A percentile compares a stretch with the other conserved stretches of the same genome.
Evolutionary conservation across 2,113 vertebrate genomes (phyloP).

Genomic region (Symphodus melops): DNA sequence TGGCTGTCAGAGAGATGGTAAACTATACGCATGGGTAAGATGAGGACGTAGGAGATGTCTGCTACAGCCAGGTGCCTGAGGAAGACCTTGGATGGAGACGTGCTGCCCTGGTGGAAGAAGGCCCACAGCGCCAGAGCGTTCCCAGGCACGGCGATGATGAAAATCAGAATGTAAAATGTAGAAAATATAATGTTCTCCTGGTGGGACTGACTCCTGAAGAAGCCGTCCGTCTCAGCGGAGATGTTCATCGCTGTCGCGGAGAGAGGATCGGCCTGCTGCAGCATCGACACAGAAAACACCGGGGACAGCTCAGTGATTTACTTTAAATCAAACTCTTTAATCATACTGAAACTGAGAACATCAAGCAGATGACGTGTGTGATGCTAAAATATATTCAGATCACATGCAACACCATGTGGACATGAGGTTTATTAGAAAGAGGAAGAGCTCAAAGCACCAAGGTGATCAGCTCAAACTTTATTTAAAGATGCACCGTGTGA

Average conservation of each 20-base stretch:
- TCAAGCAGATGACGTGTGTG: background rate
- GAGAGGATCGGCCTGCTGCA: slow-evolving; percentile 38
- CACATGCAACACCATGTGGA: background rate
- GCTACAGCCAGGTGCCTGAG: slow-evolving; percentile 78
- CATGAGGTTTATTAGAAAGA: slow-evolving; percentile 2
- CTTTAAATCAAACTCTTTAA: background rate
- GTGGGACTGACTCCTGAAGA: slow-evolving; percentile 40
- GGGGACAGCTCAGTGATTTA: background rate
- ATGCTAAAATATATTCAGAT: background rate
- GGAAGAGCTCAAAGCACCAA: background rate
- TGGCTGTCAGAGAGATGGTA: slow-evolving; percentile 73
- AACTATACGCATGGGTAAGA: slow-evolving; percentile 78
- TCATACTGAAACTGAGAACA: slow-evolving; percentile 14
- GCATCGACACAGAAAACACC: slow-evolving; percentile 29
- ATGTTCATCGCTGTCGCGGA: slow-evolving; percentile 55
- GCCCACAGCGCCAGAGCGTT: slow-evolving; percentile 79
- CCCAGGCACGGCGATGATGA: slow-evolving; percentile 77
- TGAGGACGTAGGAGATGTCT: slow-evolving; percentile 77
- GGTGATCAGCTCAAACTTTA: background rate
- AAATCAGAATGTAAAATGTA: slow-evolving; percentile 75
- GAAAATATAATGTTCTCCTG: slow-evolving; percentile 70
- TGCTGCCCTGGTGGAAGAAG: slow-evolving; percentile 60
- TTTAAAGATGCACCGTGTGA: too few relatives aligned
- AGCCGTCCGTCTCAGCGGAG: slow-evolving; percentile 9
- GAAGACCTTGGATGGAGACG: slow-evolving; percentile 70